Percentiles rank a stretch among this genome's conserved stretches.
Conservation (phyloP, 2,888 invertebrate species). For the Drosophila dives region DNA sequence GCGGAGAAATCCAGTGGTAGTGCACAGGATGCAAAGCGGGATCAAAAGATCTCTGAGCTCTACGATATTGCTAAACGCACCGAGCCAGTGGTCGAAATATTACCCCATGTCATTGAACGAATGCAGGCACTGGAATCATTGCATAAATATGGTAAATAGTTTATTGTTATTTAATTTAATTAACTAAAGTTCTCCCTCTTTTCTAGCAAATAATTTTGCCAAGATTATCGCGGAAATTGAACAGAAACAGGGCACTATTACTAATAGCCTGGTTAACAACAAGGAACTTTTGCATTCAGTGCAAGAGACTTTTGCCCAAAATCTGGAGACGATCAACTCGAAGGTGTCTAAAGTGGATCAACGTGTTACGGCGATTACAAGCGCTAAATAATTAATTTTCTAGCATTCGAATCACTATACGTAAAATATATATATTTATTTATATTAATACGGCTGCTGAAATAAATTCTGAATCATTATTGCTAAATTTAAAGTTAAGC, state of each 20-base stretch:
- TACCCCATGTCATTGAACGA: constrained; percentile 92
- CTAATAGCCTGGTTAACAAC: constrained; percentile 90
- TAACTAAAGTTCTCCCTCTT: not conserved
- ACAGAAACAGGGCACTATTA: constrained; percentile 90
- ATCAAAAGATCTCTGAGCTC: constrained; percentile 89
- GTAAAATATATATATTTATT: constrained; percentile 42
- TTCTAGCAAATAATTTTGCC: constrained; percentile 94
- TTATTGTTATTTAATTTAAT: not conserved
- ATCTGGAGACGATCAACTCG: constrained; percentile 91
- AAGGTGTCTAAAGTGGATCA: constrained; percentile 91
- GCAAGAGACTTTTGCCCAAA: constrained; percentile 92
- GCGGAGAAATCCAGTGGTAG: constrained; percentile 86
- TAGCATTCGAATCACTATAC: constrained; percentile 23
- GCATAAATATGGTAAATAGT: constrained; percentile 92
- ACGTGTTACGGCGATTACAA: constrained; percentile 87
- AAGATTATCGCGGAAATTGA: constrained; percentile 93
- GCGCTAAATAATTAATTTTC: constrained; percentile 55
- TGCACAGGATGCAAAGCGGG: constrained; percentile 87
- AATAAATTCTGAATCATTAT: constrained; percentile 15
- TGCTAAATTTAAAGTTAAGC: not conserved
- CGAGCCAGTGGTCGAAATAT: constrained; percentile 90
- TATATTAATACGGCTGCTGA: constrained; percentile 39
- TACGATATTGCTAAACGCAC: constrained; percentile 95
- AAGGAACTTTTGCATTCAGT: constrained; percentile 91
- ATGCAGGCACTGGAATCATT: constrained; percentile 94